Percentiles rank a stretch among this genome's conserved stretches.
Evolutionary conservation across 2,113 vertebrate species (phyloP).

Genomic region (Otis tarda): DNA sequence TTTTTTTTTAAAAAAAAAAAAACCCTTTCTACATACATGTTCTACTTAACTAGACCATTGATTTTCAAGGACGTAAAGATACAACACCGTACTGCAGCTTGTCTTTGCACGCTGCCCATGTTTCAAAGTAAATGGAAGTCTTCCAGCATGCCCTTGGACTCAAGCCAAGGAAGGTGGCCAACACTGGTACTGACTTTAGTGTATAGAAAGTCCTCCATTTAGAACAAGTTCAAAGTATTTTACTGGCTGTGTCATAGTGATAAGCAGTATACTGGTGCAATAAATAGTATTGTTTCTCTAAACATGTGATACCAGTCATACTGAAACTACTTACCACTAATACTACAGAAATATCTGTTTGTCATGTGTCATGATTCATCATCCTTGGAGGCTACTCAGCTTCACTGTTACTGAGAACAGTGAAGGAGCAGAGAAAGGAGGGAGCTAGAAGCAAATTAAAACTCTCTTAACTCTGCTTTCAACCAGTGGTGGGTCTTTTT

Average conservation of each 20-base stretch:
- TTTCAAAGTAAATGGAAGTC: not conserved
- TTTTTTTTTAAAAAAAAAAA: too few species aligned
- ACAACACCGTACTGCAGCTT: too few species aligned
- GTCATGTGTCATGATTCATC: not conserved
- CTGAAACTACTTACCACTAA: not conserved
- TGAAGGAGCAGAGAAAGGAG: not conserved
- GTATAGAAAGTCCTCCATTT: not conserved
- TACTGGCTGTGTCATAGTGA: not conserved
- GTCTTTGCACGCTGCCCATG: not conserved
- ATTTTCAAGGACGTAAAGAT: not conserved
- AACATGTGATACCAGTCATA: not conserved
- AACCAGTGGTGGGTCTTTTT: not conserved
- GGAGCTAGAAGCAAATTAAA: not conserved
- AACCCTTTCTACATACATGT: not conserved
- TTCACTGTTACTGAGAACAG: not conserved
- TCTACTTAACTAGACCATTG: not conserved
- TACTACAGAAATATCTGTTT: not conserved
- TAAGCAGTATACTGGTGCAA: not conserved
- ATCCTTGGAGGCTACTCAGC: not conserved
- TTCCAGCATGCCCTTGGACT: not conserved
- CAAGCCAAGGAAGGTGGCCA: not conserved
- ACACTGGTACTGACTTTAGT: not conserved
- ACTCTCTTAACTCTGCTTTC: not conserved
- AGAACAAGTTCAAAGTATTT: not conserved
- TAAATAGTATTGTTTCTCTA: not conserved